phyloP scores from a whole-genome alignment of 2,888 invertebrate species.

The Diplazon laetatorius region DNA sequence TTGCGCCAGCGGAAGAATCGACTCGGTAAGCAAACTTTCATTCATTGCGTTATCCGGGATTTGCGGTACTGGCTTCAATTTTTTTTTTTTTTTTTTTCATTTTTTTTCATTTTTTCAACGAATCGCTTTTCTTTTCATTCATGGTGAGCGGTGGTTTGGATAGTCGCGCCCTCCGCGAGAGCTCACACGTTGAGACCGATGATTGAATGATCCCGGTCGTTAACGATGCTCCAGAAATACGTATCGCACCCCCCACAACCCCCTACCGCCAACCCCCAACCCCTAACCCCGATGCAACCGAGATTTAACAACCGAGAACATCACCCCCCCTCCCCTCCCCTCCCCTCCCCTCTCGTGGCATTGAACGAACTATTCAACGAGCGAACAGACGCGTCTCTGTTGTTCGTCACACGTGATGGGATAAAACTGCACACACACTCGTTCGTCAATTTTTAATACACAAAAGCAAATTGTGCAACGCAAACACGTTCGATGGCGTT shows the following conservation, averaged over 20 bases:
- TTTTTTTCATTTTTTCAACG: slow-evolving; percentile 10
- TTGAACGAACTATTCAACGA: slow-evolving; percentile 22
- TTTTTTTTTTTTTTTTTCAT: too few species aligned
- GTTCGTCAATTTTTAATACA: neutral
- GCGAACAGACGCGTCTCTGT: slow-evolving; percentile 47
- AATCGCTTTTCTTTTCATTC: slow-evolving; percentile 59
- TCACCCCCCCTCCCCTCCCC: too few species aligned
- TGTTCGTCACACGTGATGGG: too few species aligned
- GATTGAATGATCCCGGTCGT: slow-evolving; percentile 56
- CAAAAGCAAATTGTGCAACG: too few species aligned
- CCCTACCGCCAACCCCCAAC: slow-evolving; percentile 23
- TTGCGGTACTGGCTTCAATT: neutral
- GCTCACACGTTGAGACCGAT: slow-evolving; percentile 39
- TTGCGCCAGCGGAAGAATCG: slow-evolving; percentile 45
- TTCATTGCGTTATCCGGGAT: slow-evolving; percentile 53
- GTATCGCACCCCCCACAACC: too few species aligned
- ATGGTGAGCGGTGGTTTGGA: slow-evolving; percentile 37
- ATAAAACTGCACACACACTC: neutral
- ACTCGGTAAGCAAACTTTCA: slow-evolving; percentile 52
- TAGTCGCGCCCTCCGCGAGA: slow-evolving; percentile 29
- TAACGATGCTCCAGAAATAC: slow-evolving; percentile 55
- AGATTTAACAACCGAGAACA: slow-evolving; percentile 24
- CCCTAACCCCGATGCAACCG: slow-evolving; percentile 16
- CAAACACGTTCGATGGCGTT: too few species aligned
- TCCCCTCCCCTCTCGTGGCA: slow-evolving; percentile 9